phyloP scores from a whole-genome alignment of 2,888 invertebrate species.

The Pherbina coryleti region DNA sequence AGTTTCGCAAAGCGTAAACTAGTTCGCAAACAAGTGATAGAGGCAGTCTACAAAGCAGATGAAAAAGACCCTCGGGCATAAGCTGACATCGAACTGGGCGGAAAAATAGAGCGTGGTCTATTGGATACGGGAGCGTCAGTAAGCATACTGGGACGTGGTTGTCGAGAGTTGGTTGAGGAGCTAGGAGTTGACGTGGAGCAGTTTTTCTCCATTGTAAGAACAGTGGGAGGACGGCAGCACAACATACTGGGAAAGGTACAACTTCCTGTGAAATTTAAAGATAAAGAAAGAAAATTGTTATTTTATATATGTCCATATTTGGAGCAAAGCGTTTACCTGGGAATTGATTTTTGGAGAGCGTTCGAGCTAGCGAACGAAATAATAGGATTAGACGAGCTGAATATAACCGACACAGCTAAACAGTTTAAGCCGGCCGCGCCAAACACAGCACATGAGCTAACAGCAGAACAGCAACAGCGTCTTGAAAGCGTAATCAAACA shows the following conservation, averaged over 20 bases:
- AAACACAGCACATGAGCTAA: conserved; percentile 3
- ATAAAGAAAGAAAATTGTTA: background rate
- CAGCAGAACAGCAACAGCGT: background rate
- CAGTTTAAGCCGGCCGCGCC: background rate
- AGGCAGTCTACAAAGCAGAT: background rate
- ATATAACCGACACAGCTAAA: background rate
- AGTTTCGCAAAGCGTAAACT: no score
- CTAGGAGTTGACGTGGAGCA: no score
- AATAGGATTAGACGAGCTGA: conserved; percentile 8
- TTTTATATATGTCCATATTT: conserved; percentile 29
- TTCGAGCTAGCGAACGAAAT: conserved; percentile 1
- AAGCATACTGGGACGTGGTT: background rate
- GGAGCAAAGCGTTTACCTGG: conserved; percentile 11
- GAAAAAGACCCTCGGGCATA: background rate
- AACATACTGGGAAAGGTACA: background rate
- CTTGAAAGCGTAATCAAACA: background rate
- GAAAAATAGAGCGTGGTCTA: background rate
- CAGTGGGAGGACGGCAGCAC: background rate
- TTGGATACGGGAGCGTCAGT: conserved; percentile 27
- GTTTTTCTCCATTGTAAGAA: background rate
- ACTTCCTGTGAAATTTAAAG: background rate
- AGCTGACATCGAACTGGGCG: background rate
- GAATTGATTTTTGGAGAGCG: conserved; percentile 24
- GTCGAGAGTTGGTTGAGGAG: background rate
- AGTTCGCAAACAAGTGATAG: no score